These are phyloP conservation scores for Hippoglossus stenolepis DNA, from an alignment of 2,113 vertebrate species.

Conservation along the genomic window DNA sequence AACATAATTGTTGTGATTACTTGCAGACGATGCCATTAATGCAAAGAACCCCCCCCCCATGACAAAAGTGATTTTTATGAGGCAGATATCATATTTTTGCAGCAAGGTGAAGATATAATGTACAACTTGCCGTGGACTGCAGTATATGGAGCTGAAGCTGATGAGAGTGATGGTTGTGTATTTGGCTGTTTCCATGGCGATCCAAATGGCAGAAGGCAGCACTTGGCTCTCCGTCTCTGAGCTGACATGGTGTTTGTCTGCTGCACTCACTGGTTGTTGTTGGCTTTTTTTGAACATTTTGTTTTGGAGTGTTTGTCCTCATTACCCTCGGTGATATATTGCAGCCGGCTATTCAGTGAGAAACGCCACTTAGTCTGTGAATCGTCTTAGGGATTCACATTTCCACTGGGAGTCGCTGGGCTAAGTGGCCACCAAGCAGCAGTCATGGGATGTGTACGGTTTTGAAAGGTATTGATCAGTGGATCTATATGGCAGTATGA, in stretches of 20 bases:
- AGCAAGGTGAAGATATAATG: not conserved
- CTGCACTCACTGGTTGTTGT: constrained; percentile 30
- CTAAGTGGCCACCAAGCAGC: not conserved
- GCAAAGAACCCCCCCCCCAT: not conserved
- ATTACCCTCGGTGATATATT: constrained; percentile 30
- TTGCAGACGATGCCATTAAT: not conserved
- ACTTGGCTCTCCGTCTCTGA: constrained; percentile 68
- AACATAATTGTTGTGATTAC: not conserved
- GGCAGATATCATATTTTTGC: not conserved
- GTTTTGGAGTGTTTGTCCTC: not conserved
- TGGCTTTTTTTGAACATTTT: not conserved
- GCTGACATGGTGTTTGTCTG: constrained; percentile 66
- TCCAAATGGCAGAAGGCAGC: constrained; percentile 74
- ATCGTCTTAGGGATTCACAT: constrained; percentile 36
- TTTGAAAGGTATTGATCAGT: constrained; percentile 12
- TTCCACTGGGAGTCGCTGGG: constrained; percentile 8
- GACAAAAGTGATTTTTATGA: not conserved
- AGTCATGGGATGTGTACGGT: not conserved
- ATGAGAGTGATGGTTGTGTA: constrained; percentile 72
- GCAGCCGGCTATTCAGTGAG: constrained; percentile 32
- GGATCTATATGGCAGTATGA: not conserved
- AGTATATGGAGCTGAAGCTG: constrained; percentile 42
- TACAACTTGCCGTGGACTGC: constrained; percentile 18
- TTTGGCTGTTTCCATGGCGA: constrained; percentile 82
- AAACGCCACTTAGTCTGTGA: constrained; percentile 47